Conservation (phyloP, 2,797 vertebrate species). For the Fringilla coelebs region DNA sequence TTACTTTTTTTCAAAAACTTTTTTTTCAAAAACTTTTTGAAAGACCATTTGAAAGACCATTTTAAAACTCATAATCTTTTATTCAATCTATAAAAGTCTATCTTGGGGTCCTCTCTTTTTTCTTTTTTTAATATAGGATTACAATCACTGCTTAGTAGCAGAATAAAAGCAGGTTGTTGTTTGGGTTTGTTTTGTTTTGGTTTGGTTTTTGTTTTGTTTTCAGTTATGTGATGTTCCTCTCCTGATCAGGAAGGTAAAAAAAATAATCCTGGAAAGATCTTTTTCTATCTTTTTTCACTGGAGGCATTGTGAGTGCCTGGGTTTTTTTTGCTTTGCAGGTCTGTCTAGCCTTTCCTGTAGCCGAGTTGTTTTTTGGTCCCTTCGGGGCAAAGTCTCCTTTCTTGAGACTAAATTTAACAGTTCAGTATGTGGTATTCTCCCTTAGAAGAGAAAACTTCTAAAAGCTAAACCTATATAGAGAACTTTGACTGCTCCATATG, state of each 20-base stretch:
- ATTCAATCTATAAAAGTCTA: not conserved
- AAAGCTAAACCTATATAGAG: not conserved
- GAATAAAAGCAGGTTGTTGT: not conserved
- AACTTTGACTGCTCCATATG: not conserved
- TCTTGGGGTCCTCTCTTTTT: not conserved
- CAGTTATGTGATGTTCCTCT: not conserved
- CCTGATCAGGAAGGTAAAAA: not conserved
- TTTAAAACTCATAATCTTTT: not conserved
- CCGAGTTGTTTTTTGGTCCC: not conserved
- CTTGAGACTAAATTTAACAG: not conserved
- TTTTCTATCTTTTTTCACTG: not conserved
- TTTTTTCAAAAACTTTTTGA: not conserved
- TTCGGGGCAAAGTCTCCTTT: not conserved
- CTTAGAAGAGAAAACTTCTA: not conserved
- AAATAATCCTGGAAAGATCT: not conserved
- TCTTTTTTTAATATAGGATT: not conserved
- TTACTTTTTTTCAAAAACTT: not conserved
- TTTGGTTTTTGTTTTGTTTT: not conserved
- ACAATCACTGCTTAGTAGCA: not conserved
- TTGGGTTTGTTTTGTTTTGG: not conserved
- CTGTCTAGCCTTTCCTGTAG: not conserved
- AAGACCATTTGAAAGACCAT: too few species aligned
- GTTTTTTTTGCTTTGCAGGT: not conserved
- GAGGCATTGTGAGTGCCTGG: not conserved
- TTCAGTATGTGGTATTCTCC: not conserved